Percentiles rank a stretch among this genome's conserved stretches.
These are phyloP conservation scores for crab-eating macaque (Macaca fascicularis) DNA, from an alignment of 2,113 vertebrate species.

Conservation along the genomic window DNA sequence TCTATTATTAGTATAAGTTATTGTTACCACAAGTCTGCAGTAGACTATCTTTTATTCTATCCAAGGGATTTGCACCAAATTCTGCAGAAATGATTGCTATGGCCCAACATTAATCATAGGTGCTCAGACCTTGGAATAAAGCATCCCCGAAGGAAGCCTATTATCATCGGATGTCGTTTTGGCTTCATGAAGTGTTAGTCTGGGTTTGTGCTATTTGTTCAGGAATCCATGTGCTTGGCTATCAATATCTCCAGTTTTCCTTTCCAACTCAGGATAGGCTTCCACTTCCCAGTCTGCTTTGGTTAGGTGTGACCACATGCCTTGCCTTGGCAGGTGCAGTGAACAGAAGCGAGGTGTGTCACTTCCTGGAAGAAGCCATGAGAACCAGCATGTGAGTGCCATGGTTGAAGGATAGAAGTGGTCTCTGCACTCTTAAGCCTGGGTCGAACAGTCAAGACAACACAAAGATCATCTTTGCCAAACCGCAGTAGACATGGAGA, in stretches of 20 bases:
- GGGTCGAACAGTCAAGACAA: neutral
- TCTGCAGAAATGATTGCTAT: neutral
- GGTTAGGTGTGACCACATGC: neutral
- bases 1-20: neutral
- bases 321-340: neutral
- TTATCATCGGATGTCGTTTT: neutral
- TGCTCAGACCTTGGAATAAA: neutral
- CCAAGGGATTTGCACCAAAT: neutral
- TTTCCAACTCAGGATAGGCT: neutral
- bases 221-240: neutral
- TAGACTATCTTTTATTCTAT: neutral
- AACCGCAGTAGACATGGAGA: neutral
- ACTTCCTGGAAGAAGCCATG: neutral
- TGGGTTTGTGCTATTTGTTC: neutral
- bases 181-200: neutral
- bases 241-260: conserved; percentile 1
- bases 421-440: neutral
- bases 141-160: neutral
- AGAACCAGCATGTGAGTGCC: neutral
- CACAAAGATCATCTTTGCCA: neutral
- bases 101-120: neutral
- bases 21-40: neutral
- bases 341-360: neutral
- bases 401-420: neutral
- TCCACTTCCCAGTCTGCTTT: neutral